Base-by-base conservation (phyloP, 1,140 invertebrate genomes). In the Meloidogyne exigua region DNA sequence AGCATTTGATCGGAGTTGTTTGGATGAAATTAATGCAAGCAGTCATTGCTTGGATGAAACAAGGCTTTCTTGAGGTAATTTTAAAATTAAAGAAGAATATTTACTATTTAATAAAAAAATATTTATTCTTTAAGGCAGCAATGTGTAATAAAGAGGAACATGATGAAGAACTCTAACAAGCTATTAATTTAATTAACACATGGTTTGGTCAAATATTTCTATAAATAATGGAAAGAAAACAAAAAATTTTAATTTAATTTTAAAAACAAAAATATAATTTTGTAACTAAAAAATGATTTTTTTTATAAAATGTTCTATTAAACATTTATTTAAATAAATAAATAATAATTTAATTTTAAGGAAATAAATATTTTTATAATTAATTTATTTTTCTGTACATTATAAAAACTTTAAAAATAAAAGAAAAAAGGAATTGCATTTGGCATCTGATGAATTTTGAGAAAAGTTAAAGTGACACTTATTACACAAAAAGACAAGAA, bases 1-100 rank as follows among this genome's bases (percentile, higher is more conserved):
- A 42, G 21, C 71, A 64, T 25, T 26, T 49, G 11, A 70, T 75
- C 12, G 74, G 64, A 36, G 71, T 73, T 5, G 70, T 73, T 25
- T 75, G 74, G 74, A 75, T 73, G 70, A 75, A 75, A 64, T 64
- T 75, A 28, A 73, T 69, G 63, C 74, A 75, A 62, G 65, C 49
- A 26, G 32, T 75, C 26, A 75, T 75, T 64, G 32, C 65, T n/a
- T 70, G 70, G 65, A 75, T 75, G 74, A 75, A 75, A 36, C 74
- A 75, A 36, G 74, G 74, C 4, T 75, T 75, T 62, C 44, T 75
- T 36, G 74, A 75, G 26, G 71, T 63, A 15, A 73, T 57, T 26
- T 49, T 32, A 10, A 12, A 21, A 72, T n/a, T 18, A 32, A 10
- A n/a, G 5, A 72, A n/a, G n/a, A 49, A 57, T 32, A n/a, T 42